A percentile compares a stretch with the other conserved stretches of the same genome.
These are phyloP conservation scores for Anastrepha ludens DNA, from an alignment of 1,140 invertebrate species.

Conservation along the genomic window DNA sequence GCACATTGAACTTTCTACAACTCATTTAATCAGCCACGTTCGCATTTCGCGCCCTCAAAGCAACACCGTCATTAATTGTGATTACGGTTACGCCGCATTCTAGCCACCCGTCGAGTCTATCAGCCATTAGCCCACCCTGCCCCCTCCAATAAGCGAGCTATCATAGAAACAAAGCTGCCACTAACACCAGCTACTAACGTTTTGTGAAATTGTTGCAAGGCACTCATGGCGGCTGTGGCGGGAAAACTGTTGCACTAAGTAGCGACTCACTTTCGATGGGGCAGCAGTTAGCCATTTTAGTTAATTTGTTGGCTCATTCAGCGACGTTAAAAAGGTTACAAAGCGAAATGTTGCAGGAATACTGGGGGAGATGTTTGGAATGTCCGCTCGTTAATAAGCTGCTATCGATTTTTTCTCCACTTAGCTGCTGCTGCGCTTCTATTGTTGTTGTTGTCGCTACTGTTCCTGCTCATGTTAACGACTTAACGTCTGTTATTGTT, in stretches of 20 bases:
- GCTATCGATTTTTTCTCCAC: background rate
- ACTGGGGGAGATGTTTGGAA: background rate
- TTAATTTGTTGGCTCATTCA: constrained; percentile 32
- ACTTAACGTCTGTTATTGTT: background rate
- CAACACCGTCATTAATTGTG: constrained; percentile 46
- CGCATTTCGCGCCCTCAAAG: background rate
- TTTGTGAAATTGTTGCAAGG: background rate
- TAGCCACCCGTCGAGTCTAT: background rate
- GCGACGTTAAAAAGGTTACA: background rate
- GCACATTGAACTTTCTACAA: constrained; percentile 45
- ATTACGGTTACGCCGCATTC: constrained; percentile 1
- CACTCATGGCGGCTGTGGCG: background rate
- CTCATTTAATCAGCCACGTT: constrained; percentile 38
- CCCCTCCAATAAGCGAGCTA: no score
- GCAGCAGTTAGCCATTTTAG: background rate
- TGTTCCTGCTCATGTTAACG: background rate
- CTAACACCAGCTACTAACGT: background rate
- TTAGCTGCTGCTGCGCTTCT: background rate
- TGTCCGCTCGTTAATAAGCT: background rate
- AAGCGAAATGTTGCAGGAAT: background rate
- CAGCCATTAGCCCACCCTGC: no score
- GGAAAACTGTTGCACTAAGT: constrained; percentile 29
- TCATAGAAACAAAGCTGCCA: background rate
- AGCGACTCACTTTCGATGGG: background rate
- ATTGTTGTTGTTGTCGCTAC: background rate